These are phyloP conservation scores for Buceros bicornis DNA, from an alignment of 2,797 vertebrate species.

Conservation along the genomic window DNA sequence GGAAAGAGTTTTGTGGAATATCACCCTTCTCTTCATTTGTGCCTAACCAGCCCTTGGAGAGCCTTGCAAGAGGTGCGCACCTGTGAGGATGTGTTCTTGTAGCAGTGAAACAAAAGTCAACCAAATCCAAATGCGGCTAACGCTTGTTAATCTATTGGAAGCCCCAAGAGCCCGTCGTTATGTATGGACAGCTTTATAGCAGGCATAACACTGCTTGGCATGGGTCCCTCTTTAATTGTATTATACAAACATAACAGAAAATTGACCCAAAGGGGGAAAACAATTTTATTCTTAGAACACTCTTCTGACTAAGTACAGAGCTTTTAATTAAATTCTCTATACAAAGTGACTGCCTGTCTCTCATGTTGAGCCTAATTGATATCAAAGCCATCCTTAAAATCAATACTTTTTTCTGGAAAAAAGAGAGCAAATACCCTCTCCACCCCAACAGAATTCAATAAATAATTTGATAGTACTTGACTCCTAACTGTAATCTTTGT, in stretches of 20 bases:
- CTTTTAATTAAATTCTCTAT: slow-evolving; percentile 76
- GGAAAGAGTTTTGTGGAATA: not conserved
- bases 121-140: not conserved
- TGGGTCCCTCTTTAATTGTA: slow-evolving; percentile 70
- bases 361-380: slow-evolving; percentile 75
- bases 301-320: slow-evolving; percentile 72
- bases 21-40: not conserved
- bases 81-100: not conserved
- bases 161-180: slow-evolving; percentile 35
- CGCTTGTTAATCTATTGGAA: slow-evolving; percentile 15
- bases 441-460: slow-evolving; percentile 71
- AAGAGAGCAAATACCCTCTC: slow-evolving; percentile 65
- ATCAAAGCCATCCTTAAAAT: slow-evolving; percentile 77
- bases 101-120: not conserved
- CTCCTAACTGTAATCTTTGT: slow-evolving; percentile 76
- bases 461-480: slow-evolving; percentile 76
- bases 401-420: slow-evolving; percentile 73
- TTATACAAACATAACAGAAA: slow-evolving; percentile 77
- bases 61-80: not conserved
- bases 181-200: slow-evolving; percentile 48
- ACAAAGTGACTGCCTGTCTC: slow-evolving; percentile 76
- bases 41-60: not conserved
- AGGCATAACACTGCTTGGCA: slow-evolving; percentile 65
- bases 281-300: slow-evolving; percentile 75
- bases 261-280: slow-evolving; percentile 74